These are phyloP conservation scores for Bradypodion ventrale DNA, from an alignment of 2,797 vertebrate genomes.

Conservation along the genomic window DNA sequence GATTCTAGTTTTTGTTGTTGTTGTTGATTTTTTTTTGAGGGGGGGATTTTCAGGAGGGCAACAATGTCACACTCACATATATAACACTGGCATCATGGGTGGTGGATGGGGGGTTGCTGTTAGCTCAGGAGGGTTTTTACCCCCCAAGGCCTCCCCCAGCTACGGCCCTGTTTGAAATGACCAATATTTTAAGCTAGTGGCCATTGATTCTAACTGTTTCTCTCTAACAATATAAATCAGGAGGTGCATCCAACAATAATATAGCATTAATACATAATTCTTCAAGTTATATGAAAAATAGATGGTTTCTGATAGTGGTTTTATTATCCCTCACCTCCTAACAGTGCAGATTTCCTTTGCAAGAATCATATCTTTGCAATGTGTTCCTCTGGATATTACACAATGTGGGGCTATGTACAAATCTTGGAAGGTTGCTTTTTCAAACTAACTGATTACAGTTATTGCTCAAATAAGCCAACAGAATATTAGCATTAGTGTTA, in stretches of 20 bases:
- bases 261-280: not conserved
- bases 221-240: not conserved
- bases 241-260: not conserved
- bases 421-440: too few species aligned
- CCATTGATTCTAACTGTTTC: not conserved
- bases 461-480: too few species aligned
- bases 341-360: not conserved
- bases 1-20: too few species aligned
- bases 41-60: too few species aligned
- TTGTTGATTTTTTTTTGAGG: too few species aligned
- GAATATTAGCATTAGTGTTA: too few species aligned
- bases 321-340: not conserved
- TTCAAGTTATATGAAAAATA: not conserved
- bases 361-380: not conserved
- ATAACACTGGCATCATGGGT: too few species aligned
- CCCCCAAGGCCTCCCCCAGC: too few species aligned
- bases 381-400: not conserved
- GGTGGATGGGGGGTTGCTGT: too few species aligned
- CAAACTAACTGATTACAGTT: too few species aligned
- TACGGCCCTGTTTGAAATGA: slow-evolving; percentile 7
- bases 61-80: too few species aligned
- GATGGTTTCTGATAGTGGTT: not conserved
- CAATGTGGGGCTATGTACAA: not conserved
- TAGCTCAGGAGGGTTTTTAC: too few species aligned
- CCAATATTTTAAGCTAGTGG: not conserved